Base-by-base conservation (phyloP, 2,797 vertebrate genomes). In the Diglossa cyanea region DNA sequence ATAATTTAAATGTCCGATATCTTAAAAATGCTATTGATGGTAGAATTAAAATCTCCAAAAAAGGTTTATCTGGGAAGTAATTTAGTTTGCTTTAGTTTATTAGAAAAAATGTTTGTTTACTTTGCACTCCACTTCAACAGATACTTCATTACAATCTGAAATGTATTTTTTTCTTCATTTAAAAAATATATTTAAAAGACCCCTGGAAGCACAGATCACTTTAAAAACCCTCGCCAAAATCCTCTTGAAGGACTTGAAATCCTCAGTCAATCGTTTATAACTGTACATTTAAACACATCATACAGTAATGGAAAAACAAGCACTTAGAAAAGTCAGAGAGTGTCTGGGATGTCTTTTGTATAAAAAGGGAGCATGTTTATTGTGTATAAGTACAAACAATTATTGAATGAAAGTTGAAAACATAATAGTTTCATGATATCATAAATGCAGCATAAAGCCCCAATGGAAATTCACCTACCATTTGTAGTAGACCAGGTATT, bases 401-500 rank as follows among this genome's bases (percentile, higher is more conserved):
- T 95, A 94, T 87, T 97, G 96, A 96, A 97, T 86, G 72, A 96
- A 97, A 96, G 50, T 86, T 96, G 84, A 96, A 98, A 97, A 97
- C 77, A 76, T 93, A 96, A 96, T 97, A 79, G 76, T 94, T 97
- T 97, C 94, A 96, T 95, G 97, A 94, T 97, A 92, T 93, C 68
- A 92, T 93, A 97, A 97, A 96, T 95, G 81, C 26, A 94, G 60
- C 76, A 66, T 93, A 85, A 92, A 90, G 75, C 78, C 71, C 83
- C 86, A 76, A 2, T 96, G 85, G 77, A 96, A 96, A 97, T 95
- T 97, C 75, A 70, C 82, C 86, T 53, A 79, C 62, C 70, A 88
- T 96, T 96, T 97, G 93, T 94, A 79, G 84, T 70, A 37, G 89
- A 85, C 87, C 88, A 89, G 81, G 93, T 94, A 86, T 94, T 97